Percentiles rank a stretch among this genome's conserved stretches.
Conservation (phyloP, 2,888 invertebrate genomes). For the Dicranocentrus wangi region DNA sequence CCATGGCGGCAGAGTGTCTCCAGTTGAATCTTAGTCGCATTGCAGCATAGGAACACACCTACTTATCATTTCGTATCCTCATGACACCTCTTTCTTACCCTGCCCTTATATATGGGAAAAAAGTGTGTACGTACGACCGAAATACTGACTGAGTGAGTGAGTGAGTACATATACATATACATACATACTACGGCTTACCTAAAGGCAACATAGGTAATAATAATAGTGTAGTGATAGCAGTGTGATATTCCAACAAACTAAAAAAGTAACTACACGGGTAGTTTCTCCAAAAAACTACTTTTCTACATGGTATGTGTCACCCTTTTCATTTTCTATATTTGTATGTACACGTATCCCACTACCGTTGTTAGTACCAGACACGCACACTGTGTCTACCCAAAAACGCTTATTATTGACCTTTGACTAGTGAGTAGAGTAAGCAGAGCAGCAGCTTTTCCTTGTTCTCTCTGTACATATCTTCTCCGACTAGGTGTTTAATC, state of each 20-base stretch:
- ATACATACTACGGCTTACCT: too few relatives aligned
- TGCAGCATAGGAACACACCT: constrained; percentile 69
- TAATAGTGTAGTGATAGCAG: neutral
- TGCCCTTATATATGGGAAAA: neutral
- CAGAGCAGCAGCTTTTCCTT: neutral
- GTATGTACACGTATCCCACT: neutral
- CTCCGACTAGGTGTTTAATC: constrained; percentile 3
- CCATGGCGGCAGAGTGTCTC: constrained; percentile 65
- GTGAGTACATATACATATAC: too few relatives aligned
- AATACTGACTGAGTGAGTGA: too few relatives aligned
- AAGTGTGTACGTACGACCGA: too few relatives aligned
- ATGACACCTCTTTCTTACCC: constrained; percentile 9
- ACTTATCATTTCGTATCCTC: constrained; percentile 50
- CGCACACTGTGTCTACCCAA: neutral
- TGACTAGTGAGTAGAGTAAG: neutral
- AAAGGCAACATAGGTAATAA: too few relatives aligned
- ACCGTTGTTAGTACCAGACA: neutral
- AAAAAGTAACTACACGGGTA: too few relatives aligned
- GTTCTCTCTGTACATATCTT: neutral
- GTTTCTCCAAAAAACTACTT: neutral
- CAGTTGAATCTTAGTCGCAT: constrained; percentile 67
- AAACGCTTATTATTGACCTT: constrained; percentile 12
- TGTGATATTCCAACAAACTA: constrained; percentile 3
- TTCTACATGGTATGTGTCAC: constrained; percentile 14
- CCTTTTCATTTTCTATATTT: neutral